Evolutionary conservation across 1,140 invertebrate species (phyloP).

Genomic region (Drosophila ironensis): DNA sequence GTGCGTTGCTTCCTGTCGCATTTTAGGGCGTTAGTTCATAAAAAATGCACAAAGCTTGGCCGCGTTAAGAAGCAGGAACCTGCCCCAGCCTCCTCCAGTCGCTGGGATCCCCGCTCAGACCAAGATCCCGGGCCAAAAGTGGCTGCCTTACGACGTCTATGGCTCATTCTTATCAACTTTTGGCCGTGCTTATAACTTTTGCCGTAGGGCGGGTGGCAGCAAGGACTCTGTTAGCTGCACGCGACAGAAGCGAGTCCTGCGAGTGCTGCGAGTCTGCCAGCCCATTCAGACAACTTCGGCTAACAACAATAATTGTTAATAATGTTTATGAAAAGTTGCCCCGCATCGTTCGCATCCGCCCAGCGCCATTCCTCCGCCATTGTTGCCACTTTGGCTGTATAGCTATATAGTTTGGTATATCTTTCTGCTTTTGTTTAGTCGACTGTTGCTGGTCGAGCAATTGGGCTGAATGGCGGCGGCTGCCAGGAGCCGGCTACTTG

Average conservation of each 20-base stretch:
- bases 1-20: slow-evolving; percentile 31
- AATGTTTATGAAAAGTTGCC: slow-evolving; percentile 77
- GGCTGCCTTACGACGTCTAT: slow-evolving; percentile 76
- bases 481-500: slow-evolving; percentile 37
- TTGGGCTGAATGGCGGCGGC: slow-evolving; percentile 60
- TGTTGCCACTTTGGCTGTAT: slow-evolving; percentile 47
- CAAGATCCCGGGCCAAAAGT: slow-evolving; percentile 44
- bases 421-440: slow-evolving; percentile 70
- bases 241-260: neutral
- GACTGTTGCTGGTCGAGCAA: slow-evolving; percentile 66
- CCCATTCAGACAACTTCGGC: slow-evolving; percentile 63
- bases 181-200: slow-evolving; percentile 75
- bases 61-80: slow-evolving; percentile 60
- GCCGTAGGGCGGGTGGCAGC: slow-evolving; percentile 15
- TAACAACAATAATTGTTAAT: slow-evolving; percentile 80
- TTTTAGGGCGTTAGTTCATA: slow-evolving; percentile 69
- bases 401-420: slow-evolving; percentile 61
- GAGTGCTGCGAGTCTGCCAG: slow-evolving; percentile 6
- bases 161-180: slow-evolving; percentile 80
- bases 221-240: neutral
- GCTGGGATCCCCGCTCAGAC: neutral
- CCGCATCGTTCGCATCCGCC: slow-evolving; percentile 28
- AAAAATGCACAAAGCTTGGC: slow-evolving; percentile 72
- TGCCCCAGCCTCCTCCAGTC: slow-evolving; percentile 11
- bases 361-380: slow-evolving; percentile 15